phyloP scores from a whole-genome alignment of 1,140 invertebrate genomes.

The Rhopalosiphum maidis region DNA sequence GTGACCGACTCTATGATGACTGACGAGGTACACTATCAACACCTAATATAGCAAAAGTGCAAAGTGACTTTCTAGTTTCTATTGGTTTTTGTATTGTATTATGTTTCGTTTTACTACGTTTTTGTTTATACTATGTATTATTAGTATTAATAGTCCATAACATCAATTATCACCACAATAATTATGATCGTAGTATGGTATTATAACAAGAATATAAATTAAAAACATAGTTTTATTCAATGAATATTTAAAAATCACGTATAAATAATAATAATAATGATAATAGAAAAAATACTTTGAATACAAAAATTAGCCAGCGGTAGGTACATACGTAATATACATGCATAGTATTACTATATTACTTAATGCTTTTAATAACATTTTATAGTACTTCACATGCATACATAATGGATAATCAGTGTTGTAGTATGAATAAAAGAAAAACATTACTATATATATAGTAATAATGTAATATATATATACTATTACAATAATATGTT shows the following conservation, averaged over 20 bases:
- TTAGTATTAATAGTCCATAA: background rate
- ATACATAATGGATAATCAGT: conserved; percentile 17
- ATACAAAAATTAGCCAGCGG: background rate
- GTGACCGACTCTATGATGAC: too few relatives aligned
- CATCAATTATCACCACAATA: background rate
- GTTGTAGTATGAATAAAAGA: background rate
- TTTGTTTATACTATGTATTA: background rate
- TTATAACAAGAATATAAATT: conserved; percentile 2
- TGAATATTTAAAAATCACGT: background rate
- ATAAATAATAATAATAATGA: background rate
- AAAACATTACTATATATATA: conserved; percentile 16
- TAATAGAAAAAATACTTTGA: background rate
- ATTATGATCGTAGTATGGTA: background rate
- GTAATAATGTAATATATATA: too few relatives aligned
- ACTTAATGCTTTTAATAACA: background rate
- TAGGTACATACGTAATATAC: background rate
- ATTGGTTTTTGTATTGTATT: too few relatives aligned
- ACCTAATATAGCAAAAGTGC: too few relatives aligned
- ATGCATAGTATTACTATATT: background rate
- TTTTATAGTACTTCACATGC: background rate
- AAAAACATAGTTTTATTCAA: background rate
- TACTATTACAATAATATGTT: background rate
- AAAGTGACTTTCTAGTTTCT: too few relatives aligned
- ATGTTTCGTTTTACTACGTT: background rate
- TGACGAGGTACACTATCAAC: too few relatives aligned